Percentiles rank a stretch among this genome's conserved stretches.
Evolutionary conservation across 2,888 invertebrate genomes (phyloP).

Genomic region (Laothoe populi): DNA sequence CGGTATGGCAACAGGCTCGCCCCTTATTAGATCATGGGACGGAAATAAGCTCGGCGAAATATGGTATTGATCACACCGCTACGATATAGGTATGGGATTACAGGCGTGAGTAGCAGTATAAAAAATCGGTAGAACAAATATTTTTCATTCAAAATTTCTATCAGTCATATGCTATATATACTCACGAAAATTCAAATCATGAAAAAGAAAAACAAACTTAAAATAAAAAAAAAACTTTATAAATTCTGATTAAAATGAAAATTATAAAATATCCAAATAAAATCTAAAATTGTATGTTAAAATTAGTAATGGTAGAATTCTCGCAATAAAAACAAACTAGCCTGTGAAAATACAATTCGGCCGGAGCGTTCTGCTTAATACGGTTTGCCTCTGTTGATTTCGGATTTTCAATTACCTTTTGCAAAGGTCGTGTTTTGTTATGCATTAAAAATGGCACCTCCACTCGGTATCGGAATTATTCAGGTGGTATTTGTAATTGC

Average conservation of each 20-base stretch:
- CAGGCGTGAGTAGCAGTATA: too few species aligned
- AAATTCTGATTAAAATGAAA: background rate
- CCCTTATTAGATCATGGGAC: too few species aligned
- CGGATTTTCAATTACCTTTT: conserved; percentile 45
- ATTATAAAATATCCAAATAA: background rate
- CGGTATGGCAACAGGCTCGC: too few species aligned
- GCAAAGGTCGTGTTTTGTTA: conserved; percentile 32
- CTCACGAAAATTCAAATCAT: too few species aligned
- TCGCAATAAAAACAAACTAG: conserved; percentile 51
- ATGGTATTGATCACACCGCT: too few species aligned
- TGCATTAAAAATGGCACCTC: conserved; percentile 30
- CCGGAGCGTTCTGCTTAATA: conserved; percentile 42
- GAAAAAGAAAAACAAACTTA: too few species aligned
- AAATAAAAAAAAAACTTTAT: background rate
- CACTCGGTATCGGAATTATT: conserved; percentile 5
- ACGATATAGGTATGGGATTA: too few species aligned
- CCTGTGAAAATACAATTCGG: conserved; percentile 45
- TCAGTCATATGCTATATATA: too few species aligned
- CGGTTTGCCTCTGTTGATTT: conserved; percentile 48
- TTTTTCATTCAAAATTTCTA: too few species aligned
- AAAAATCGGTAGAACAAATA: too few species aligned
- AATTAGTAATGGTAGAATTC: conserved; percentile 23
- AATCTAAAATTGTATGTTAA: conserved; percentile 12
- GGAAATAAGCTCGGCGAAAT: too few species aligned
- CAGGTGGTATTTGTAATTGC: background rate